Percentiles rank a stretch among this genome's conserved stretches.
phyloP scores from a whole-genome alignment of 2,113 vertebrate species.

The Vombatus ursinus region DNA sequence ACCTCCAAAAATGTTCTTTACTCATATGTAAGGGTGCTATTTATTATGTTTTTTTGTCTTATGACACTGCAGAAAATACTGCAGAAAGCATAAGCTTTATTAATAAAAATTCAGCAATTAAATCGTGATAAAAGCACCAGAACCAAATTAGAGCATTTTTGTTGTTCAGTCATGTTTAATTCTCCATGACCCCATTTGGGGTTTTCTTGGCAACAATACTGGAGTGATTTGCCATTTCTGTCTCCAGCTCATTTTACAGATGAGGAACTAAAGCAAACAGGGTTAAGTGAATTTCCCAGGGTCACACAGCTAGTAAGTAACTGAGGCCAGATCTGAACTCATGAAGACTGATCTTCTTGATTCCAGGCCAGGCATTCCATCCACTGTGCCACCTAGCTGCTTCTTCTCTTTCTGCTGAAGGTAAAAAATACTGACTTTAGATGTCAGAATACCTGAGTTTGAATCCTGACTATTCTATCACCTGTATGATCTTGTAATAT shows the following conservation, averaged over 20 bases:
- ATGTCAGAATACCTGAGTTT: not conserved
- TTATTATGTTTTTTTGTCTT: not conserved
- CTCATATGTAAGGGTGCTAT: not conserved
- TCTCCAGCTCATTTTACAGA: too few relatives aligned
- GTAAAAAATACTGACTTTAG: not conserved
- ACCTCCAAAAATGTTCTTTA: not conserved
- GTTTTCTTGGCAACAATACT: too few relatives aligned
- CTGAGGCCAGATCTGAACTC: not conserved
- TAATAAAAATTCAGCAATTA: not conserved
- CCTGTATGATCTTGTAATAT: not conserved
- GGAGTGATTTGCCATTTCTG: too few relatives aligned
- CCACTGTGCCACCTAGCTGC: not conserved
- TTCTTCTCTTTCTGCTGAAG: not conserved
- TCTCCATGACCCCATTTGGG: too few relatives aligned
- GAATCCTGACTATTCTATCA: not conserved
- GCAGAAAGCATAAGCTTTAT: not conserved
- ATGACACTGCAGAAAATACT: not conserved
- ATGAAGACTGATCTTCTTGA: not conserved
- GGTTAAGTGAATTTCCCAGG: not conserved
- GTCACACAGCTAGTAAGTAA: not conserved
- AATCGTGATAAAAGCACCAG: not conserved
- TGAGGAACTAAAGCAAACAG: not conserved
- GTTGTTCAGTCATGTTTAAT: too few relatives aligned
- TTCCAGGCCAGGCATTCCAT: not conserved
- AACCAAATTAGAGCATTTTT: not conserved